These are phyloP conservation scores for Saccopteryx leptura DNA, from an alignment of 2,113 vertebrate genomes.

Conservation along the genomic window DNA sequence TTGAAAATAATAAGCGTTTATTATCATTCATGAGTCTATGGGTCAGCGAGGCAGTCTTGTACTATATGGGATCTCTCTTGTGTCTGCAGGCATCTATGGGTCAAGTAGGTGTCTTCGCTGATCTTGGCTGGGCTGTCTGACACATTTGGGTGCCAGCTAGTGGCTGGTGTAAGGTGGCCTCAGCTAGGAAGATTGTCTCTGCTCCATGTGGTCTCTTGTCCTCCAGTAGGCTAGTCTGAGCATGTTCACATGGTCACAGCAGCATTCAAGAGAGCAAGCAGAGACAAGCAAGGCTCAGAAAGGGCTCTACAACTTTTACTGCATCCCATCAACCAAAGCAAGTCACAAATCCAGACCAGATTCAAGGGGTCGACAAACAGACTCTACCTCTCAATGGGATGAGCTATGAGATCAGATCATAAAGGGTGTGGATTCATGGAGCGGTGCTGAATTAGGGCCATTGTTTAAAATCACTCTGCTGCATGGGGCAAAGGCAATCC, in stretches of 20 bases:
- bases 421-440: not conserved
- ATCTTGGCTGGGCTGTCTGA: not conserved
- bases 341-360: not conserved
- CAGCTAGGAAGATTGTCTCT: not conserved
- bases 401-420: not conserved
- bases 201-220: not conserved
- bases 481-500: not conserved
- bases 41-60: not conserved
- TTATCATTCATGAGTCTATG: not conserved
- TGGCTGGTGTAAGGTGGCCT: not conserved
- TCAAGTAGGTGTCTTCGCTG: not conserved
- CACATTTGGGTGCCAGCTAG: not conserved
- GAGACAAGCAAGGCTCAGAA: not conserved
- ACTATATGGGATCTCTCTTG: not conserved
- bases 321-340: not conserved
- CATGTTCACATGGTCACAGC: not conserved
- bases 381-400: not conserved
- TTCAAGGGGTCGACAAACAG: not conserved
- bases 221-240: not conserved
- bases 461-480: not conserved
- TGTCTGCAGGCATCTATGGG: not conserved
- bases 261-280: not conserved
- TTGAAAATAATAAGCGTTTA: slow-evolving; percentile 4
- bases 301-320: not conserved
- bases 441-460: not conserved